Percentiles rank a stretch among this genome's conserved stretches.
Evolutionary conservation across 2,113 vertebrate genomes (phyloP).

Genomic region (Trogon surrucura): DNA sequence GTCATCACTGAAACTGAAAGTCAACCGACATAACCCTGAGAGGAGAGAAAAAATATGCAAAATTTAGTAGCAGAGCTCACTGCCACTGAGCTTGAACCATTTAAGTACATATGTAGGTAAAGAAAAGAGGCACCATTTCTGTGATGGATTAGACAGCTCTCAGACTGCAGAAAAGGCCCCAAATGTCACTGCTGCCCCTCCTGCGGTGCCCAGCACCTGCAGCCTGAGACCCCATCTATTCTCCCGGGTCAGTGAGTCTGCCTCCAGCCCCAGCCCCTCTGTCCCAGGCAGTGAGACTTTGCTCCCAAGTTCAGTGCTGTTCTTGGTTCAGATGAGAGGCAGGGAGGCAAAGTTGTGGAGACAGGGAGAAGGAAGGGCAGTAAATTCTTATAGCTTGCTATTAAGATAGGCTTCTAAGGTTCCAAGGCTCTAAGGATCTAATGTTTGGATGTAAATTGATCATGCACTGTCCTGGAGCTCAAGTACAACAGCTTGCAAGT

Average conservation of each 20-base stretch:
- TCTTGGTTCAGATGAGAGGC: neutral
- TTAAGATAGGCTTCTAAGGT: neutral
- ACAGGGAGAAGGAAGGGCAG: neutral
- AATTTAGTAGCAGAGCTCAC: neutral
- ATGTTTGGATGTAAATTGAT: neutral
- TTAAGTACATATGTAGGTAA: rapidly evolving
- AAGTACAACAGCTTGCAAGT: neutral
- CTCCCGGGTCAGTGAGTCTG: rapidly evolving
- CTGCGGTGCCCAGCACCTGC: rapidly evolving
- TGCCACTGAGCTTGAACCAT: neutral
- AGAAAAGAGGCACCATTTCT: neutral
- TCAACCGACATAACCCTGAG: neutral
- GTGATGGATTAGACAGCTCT: neutral
- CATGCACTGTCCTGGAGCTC: rapidly evolving
- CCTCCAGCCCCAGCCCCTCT: rapidly evolving
- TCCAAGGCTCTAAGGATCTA: neutral
- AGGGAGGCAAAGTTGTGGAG: neutral
- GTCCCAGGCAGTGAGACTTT: neutral
- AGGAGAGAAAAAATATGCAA: neutral
- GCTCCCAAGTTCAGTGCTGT: rapidly evolving
- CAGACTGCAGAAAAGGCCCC: neutral
- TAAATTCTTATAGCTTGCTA: neutral
- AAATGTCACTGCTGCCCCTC: neutral
- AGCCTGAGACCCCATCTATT: neutral
- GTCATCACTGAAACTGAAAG: neutral